A percentile compares a stretch with the other conserved stretches of the same genome.
Conservation (phyloP, 2,797 vertebrate species). For the Epinephelus malabaricus region DNA sequence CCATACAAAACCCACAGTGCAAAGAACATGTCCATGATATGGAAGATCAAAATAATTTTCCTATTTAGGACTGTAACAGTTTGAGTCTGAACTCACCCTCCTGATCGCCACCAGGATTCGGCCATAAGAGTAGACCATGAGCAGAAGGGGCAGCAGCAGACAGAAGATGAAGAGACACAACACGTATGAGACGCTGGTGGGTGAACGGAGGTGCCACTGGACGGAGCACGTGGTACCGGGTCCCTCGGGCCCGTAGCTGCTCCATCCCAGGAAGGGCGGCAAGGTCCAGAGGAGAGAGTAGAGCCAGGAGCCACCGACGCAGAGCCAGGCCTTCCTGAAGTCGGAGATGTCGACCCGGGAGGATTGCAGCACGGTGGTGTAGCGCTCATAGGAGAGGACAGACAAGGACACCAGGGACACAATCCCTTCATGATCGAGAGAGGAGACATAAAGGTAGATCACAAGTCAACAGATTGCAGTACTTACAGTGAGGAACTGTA, state of each 20-base stretch:
- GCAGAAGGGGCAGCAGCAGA: constrained; percentile 84
- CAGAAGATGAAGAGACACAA: constrained; percentile 89
- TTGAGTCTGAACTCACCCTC: constrained; percentile 77
- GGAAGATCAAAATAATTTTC: too few relatives aligned
- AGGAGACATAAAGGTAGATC: background rate
- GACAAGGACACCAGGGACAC: constrained; percentile 88
- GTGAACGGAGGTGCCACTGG: constrained; percentile 86
- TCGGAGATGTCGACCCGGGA: constrained; percentile 83
- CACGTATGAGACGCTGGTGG: constrained; percentile 83
- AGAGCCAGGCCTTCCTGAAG: constrained; percentile 86
- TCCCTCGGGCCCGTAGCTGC: constrained; percentile 88
- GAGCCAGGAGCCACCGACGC: constrained; percentile 83
- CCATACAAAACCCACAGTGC: too few relatives aligned
- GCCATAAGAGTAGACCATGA: constrained; percentile 87
- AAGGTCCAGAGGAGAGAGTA: constrained; percentile 87
- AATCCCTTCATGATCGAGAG: constrained; percentile 75
- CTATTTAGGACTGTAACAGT: too few relatives aligned
- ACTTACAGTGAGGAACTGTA: background rate
- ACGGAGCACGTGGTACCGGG: constrained; percentile 86
- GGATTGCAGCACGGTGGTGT: constrained; percentile 75
- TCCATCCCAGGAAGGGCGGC: constrained; percentile 87
- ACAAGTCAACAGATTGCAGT: background rate
- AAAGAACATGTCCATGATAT: too few relatives aligned
- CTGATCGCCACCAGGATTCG: constrained; percentile 81
- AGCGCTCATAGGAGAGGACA: constrained; percentile 86